phyloP scores from a whole-genome alignment of 2,888 invertebrate species.

The Drosophila bunnanda region DNA sequence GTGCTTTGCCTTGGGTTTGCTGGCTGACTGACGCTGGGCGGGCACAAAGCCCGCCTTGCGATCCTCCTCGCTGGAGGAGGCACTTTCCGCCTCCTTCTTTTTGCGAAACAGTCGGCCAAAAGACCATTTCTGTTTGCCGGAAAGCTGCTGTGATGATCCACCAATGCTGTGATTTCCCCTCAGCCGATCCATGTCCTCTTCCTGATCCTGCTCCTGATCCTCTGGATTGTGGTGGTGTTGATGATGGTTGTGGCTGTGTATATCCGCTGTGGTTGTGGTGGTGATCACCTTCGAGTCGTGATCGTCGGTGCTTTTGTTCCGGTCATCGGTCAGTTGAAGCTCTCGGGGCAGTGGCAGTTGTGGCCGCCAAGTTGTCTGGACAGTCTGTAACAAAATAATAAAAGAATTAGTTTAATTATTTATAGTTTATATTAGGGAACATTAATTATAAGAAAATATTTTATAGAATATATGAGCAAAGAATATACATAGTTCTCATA shows the following conservation, averaged over 20 bases:
- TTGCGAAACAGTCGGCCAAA: constrained; percentile 91
- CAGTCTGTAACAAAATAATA: constrained; percentile 78
- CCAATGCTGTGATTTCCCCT: constrained; percentile 55
- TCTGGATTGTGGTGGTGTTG: constrained; percentile 36
- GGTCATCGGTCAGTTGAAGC: constrained; percentile 78
- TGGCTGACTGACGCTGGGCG: constrained; percentile 60
- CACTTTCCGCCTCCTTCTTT: constrained; percentile 87
- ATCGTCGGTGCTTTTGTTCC: constrained; percentile 62
- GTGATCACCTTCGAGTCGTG: constrained; percentile 67
- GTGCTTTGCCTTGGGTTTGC: constrained; percentile 81
- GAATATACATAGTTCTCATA: neutral
- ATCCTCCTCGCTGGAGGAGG: constrained; percentile 84
- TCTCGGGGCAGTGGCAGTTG: constrained; percentile 84
- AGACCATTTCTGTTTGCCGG: constrained; percentile 89
- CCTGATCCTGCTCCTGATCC: constrained; percentile 7
- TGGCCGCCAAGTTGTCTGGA: constrained; percentile 85
- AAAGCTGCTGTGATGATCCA: constrained; percentile 61
- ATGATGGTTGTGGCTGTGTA: constrained; percentile 9
- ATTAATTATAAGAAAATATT: neutral
- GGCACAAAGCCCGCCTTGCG: constrained; percentile 84
- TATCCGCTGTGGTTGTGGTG: constrained; percentile 43
- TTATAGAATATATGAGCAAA: constrained; percentile 11
- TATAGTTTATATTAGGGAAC: neutral
- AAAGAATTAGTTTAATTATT: constrained; percentile 12
- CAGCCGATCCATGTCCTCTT: constrained; percentile 65